These are phyloP conservation scores for Cardinalis cardinalis DNA, from an alignment of 2,113 vertebrate species.

Conservation along the genomic window DNA sequence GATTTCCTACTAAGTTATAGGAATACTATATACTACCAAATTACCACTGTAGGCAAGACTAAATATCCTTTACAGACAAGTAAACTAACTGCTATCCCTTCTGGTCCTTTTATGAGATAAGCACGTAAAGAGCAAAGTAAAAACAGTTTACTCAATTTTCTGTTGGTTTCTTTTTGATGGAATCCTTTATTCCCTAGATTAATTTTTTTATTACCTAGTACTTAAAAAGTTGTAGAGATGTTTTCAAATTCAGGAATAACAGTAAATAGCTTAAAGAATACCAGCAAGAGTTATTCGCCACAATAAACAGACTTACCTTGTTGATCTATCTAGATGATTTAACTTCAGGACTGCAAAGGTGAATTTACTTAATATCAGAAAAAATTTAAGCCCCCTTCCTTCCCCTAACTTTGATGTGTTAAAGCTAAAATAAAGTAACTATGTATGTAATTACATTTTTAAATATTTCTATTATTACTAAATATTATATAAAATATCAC, in stretches of 20 bases:
- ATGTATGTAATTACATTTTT: neutral
- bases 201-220: neutral
- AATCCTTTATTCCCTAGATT: neutral
- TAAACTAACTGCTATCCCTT: neutral
- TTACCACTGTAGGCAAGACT: neutral
- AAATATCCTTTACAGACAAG: neutral
- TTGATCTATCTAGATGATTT: neutral
- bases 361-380: neutral
- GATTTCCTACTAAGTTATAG: neutral
- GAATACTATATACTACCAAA: neutral
- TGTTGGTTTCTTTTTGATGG: neutral
- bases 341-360: neutral
- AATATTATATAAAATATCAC: neutral
- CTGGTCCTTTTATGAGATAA: neutral
- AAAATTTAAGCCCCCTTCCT: neutral
- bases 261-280: neutral
- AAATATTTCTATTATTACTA: neutral
- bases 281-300: neutral
- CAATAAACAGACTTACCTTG: slow-evolving; percentile 36
- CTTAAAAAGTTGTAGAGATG: neutral
- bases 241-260: neutral
- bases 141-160: neutral
- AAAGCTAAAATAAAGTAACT: neutral
- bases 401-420: neutral
- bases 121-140: neutral